Base-by-base conservation (phyloP, 2,113 vertebrate species). In the Psophia crepitans region DNA sequence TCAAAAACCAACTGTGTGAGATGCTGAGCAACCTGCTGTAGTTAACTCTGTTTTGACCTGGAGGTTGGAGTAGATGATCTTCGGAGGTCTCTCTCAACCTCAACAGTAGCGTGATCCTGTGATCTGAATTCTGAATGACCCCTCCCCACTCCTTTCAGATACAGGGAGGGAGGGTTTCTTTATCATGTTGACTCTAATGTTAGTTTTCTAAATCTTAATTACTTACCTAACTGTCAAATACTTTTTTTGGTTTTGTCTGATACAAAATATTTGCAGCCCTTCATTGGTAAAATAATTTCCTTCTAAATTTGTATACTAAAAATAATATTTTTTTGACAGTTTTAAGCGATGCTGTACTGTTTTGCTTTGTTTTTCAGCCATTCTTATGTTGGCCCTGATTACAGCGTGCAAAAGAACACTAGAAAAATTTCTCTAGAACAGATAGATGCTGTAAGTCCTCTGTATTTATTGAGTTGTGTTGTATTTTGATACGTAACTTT, bases 381-480 rank as follows among this genome's bases (percentile, higher is more conserved):
- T 98, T 99, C 99, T 58, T 99, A 99, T 2, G 94, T 99, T 95
- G 99, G 99, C 53, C 99, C 99, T 96, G 99, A 99, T 97, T 99
- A 99, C 96, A 99, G 98, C 24, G 74, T 96, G 70, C 99, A 99
- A 92, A 99, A 98, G 95, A 99, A 98, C 82, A 89, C 98, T 37
- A 99, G 99, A 79, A 99, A 99, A 97, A 98, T 99, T 98, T 99
- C 99, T 75, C 97, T 99, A 91, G 99, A 99, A 33, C 99, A 99
- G 92, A 99, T 99, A 2, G 99, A 99, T 98, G 76, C 97, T 71
- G 99, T 99, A 97, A 99, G 99, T 98, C 85, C 68, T 32, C 30
- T 33, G 10, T 83, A 17, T 48, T 90, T 86, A 32, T 46, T 60
- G 49, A 19, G 19, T 27, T 79, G 7, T 12, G 19, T 19, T 77